These are phyloP conservation scores for Lasioglossum malachurum DNA, from an alignment of 2,888 invertebrate genomes.

Conservation along the genomic window DNA sequence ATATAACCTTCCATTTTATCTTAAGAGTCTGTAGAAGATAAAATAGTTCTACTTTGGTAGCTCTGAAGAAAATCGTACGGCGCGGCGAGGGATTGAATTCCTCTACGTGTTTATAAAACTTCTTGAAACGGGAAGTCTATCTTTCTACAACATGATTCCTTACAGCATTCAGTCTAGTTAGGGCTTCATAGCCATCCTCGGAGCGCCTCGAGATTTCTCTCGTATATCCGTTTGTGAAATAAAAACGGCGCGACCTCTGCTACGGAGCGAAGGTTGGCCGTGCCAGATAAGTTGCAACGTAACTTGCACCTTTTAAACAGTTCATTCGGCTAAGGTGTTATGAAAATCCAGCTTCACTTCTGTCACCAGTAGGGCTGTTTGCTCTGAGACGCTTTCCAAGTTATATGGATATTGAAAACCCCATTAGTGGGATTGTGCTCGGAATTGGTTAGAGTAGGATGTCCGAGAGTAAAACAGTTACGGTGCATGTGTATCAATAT, in stretches of 20 bases:
- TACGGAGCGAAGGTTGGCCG: background rate
- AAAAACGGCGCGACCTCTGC: background rate
- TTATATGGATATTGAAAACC: background rate
- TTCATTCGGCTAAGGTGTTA: constrained; percentile 6
- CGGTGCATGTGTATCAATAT: constrained; percentile 3
- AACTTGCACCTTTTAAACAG: constrained; percentile 1
- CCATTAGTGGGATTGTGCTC: background rate
- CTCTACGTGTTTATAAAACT: background rate
- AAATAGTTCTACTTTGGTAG: too few species aligned
- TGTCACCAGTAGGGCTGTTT: background rate
- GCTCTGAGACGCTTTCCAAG: background rate
- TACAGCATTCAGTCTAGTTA: background rate
- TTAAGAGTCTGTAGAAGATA: too few species aligned
- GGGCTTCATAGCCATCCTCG: background rate
- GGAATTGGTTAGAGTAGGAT: background rate
- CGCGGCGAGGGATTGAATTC: background rate
- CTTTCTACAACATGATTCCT: background rate
- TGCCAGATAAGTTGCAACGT: background rate
- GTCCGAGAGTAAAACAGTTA: background rate
- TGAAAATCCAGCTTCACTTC: background rate
- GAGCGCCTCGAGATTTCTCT: background rate
- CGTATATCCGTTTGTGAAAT: background rate
- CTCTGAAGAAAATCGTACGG: too few species aligned
- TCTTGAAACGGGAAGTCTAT: background rate
- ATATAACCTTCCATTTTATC: too few species aligned